These are phyloP conservation scores for Caenorhabditis zanzibari DNA, from an alignment of 2,888 invertebrate species.

Conservation along the genomic window DNA sequence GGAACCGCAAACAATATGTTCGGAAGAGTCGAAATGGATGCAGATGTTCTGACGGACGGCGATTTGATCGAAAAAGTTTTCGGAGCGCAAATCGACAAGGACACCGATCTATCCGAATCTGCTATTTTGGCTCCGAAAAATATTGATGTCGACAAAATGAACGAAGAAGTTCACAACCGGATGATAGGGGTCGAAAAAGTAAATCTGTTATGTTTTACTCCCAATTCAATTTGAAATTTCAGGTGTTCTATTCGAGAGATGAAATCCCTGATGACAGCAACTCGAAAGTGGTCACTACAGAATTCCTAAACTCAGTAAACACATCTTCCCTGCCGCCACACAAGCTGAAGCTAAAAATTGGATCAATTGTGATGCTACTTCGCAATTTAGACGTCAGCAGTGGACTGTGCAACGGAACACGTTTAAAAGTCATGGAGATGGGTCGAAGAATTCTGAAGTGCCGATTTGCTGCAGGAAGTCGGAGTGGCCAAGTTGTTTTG, in stretches of 20 bases:
- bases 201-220: background rate
- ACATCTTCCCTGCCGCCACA: slow-evolving; percentile 2
- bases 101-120: slow-evolving; percentile 20
- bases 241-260: slow-evolving; percentile 5
- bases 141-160: slow-evolving; percentile 16
- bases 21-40: background rate
- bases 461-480: slow-evolving; percentile 4
- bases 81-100: background rate
- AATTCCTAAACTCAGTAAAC: background rate
- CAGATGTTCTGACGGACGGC: background rate
- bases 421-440: background rate
- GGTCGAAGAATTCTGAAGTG: background rate
- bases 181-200: slow-evolving; percentile 5
- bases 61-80: slow-evolving; percentile 5
- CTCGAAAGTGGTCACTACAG: background rate
- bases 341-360: background rate
- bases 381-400: background rate
- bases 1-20: slow-evolving; percentile 6
- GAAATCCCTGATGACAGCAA: slow-evolving; percentile 3
- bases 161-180: slow-evolving; percentile 2
- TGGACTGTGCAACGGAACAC: slow-evolving; percentile 33
- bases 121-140: slow-evolving; percentile 20
- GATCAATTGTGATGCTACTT: background rate
- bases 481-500: background rate
- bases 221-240: background rate